Conservation (phyloP, 2,113 vertebrate genomes). For the Motacilla tschutschensis region DNA sequence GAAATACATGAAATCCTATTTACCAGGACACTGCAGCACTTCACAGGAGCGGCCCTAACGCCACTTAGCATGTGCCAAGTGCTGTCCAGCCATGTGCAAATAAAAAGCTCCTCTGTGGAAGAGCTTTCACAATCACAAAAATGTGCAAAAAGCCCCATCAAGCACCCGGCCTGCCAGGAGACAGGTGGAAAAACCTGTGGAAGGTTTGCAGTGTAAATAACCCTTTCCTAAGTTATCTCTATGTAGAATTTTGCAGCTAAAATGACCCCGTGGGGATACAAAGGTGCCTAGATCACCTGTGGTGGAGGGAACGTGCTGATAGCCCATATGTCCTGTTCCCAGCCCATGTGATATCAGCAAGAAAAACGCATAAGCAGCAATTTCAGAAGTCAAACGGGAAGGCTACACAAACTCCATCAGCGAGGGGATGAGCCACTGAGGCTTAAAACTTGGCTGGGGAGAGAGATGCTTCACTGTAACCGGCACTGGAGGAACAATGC, state of each 20-base stretch:
- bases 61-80: neutral
- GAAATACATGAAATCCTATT: neutral
- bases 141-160: neutral
- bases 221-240: neutral
- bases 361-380: neutral
- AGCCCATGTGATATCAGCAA: neutral
- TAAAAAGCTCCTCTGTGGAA: neutral
- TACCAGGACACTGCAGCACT: neutral
- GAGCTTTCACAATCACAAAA: neutral
- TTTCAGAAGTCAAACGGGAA: neutral
- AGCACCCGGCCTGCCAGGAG: neutral
- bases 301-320: fast-evolving
- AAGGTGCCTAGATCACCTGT: neutral
- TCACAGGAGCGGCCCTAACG: fast-evolving
- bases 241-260: neutral
- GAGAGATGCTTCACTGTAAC: neutral
- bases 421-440: neutral
- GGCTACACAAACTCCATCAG: neutral
- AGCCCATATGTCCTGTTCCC: neutral
- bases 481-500: neutral
- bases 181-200: neutral
- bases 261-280: neutral
- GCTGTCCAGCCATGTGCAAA: neutral
- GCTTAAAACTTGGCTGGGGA: neutral
- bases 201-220: neutral